Evolutionary conservation across 2,888 invertebrate species (phyloP), one percentile per base, ranked within the genome.

Genomic region (Eupithecia centaureata): DNA sequence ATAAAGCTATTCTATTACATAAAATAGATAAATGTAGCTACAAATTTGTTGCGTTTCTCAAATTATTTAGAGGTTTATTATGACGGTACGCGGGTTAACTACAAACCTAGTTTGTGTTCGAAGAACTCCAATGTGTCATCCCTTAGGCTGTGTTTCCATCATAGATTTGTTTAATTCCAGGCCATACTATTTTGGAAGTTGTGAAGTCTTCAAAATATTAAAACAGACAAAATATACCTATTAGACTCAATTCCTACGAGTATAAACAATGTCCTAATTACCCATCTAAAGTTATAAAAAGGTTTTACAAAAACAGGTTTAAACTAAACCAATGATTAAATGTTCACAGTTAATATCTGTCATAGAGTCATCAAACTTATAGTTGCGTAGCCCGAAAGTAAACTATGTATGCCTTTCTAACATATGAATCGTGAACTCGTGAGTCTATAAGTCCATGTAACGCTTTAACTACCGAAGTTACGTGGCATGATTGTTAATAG

Each of bases 401-500:
- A 30, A 32, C 32, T 32, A 33, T 13, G 18, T 56, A 33, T 13
- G 18, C 30, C 30, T 28, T 10, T 57, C n/a, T 2, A 27, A 15
- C 54, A n/a, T 8, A 30, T 22, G 57, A 33, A 32, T 32, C 57
- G 57, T 57, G 57, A 12, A 32, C 30, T 32, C 57, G 57, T 57
- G 32, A 22, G 22, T 30, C 22, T 18, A 12, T 32, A 57, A 13
- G 22, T 0, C 22, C 30, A 22, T 57, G 52, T 52, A 52, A 27
- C 27, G 25, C 52, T 27, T 15, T 52, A 5, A 5, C 27, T 15
- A 27, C 52, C 27, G 25, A 25, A 30, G n/a, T 18, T 56, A 28
- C n/a, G 32, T 57, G 57, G 18, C 57, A 57, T 32, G 32, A 57
- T 57, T 57, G 13, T 56, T 56, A 18, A 56, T 56, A 33, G n/a